Evolutionary conservation across 2,888 invertebrate species (phyloP), one percentile per base, ranked within the genome.

Genomic region (Eugnorisma glareosa): DNA sequence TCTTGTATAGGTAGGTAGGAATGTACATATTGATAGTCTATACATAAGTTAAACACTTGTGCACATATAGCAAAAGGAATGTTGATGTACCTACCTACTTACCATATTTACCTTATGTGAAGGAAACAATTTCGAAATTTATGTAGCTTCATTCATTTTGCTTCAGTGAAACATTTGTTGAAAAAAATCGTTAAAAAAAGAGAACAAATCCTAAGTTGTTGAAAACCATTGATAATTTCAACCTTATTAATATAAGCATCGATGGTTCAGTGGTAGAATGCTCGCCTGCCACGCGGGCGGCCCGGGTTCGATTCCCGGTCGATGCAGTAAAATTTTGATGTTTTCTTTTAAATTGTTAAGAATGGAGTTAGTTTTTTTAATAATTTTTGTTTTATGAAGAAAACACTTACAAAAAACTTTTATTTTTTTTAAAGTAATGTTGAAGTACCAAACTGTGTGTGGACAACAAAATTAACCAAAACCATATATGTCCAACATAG

Each of bases 181-280:
- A 15, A 45, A 18, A 24, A 48, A 48, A 24, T 2, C n/a, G 3
- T 24, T 1, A 24, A 1, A 48, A 54, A 18, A 28, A 57, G 10
- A 10, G 3, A 31, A 10, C 0, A 28, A 28, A 5, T 40, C 1
- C 4, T 21, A 35, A 0, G 21, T 37, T 43, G 43, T 64, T 31
- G 18, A 1, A 45, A 28, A 0, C 1, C 3, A 0, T 43, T 7
- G 1, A 48, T 28, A 28, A 75, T 61, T 77, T 67, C 13, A 0
- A 10, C 0, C 0, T 0, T 0, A 0, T 0, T 0, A 0, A 0
- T 8, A 72, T 57, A 59, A 95, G 95, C 96, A 96, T 96, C 96
- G 96, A 95, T 96, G 96, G 96, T 96, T 96, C 96, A 96, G 96
- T 96, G 96, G 96, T 96, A 96, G 96, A 96, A 96, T 96, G 96